These are phyloP conservation scores for Microtus oregoni DNA, from an alignment of 2,113 vertebrate genomes.

Conservation along the genomic window DNA sequence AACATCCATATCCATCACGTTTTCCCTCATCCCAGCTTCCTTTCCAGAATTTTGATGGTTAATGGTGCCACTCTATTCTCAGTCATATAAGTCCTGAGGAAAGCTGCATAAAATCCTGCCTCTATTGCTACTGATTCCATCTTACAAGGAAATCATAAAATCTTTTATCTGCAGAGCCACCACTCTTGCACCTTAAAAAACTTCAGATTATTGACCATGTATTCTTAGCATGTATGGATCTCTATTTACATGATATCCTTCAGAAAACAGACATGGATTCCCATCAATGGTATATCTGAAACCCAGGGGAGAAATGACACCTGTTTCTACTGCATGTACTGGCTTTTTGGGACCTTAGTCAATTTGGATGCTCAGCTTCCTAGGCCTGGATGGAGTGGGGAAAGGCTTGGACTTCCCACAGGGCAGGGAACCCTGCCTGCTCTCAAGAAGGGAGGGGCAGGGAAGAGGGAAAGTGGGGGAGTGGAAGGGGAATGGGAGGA, in stretches of 20 bases:
- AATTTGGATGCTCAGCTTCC: too few species aligned
- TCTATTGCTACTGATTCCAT: not conserved
- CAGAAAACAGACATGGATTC: not conserved
- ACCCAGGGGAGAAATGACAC: not conserved
- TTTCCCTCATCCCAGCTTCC: not conserved
- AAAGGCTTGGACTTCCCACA: too few species aligned
- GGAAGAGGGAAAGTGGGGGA: too few species aligned
- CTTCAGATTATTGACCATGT: not conserved
- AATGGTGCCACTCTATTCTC: not conserved
- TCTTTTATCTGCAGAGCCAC: not conserved
- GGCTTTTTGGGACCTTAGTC: too few species aligned
- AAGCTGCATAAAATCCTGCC: not conserved
- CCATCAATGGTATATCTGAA: not conserved
- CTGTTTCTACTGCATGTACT: too few species aligned
- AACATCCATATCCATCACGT: not conserved
- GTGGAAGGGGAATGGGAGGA: too few species aligned
- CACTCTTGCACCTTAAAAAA: not conserved
- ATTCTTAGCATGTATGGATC: not conserved
- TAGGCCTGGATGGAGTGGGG: too few species aligned
- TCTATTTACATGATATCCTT: not conserved
- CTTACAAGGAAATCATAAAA: slow-evolving; percentile 10
- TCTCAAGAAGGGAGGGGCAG: too few species aligned
- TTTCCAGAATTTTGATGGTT: not conserved
- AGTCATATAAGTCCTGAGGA: not conserved
- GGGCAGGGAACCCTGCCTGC: too few species aligned